Percentiles rank a stretch among this genome's conserved stretches.
phyloP scores from a whole-genome alignment of 2,888 invertebrate species.

The Cerastoderma edule region DNA sequence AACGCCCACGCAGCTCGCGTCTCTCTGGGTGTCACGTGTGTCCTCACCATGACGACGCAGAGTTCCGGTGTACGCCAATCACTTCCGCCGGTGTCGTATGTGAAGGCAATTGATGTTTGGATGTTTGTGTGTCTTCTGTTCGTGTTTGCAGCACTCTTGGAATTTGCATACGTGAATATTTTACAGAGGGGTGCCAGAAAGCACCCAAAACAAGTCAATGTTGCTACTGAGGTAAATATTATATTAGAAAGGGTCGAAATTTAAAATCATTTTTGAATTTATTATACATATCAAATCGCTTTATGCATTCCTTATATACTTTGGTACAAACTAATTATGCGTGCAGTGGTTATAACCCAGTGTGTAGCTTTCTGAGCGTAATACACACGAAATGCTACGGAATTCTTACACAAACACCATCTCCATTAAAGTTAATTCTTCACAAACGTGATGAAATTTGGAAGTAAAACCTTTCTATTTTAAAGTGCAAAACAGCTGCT shows the following conservation, averaged over 20 bases:
- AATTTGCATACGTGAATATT: constrained; percentile 17
- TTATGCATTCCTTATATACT: background rate
- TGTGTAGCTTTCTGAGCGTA: too few relatives aligned
- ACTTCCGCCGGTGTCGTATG: constrained; percentile 50
- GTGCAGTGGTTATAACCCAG: background rate
- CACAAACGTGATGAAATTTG: too few relatives aligned
- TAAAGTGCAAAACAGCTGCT: too few relatives aligned
- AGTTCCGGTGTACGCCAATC: constrained; percentile 53
- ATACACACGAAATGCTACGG: too few relatives aligned
- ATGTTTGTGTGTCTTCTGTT: constrained; percentile 21
- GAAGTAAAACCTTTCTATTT: too few relatives aligned
- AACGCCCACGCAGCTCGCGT: constrained; percentile 59
- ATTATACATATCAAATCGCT: background rate
- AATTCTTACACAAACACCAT: too few relatives aligned
- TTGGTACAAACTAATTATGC: background rate
- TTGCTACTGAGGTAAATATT: constrained; percentile 4
- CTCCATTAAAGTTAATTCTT: too few relatives aligned
- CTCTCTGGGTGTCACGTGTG: constrained; percentile 59
- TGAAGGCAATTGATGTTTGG: constrained; percentile 19
- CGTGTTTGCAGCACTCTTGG: constrained; percentile 10
- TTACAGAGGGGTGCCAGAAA: constrained; percentile 13
- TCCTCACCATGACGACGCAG: constrained; percentile 64
- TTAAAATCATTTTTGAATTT: background rate
- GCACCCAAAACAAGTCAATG: background rate
- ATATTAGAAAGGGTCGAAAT: background rate